Percentiles rank a stretch among this genome's conserved stretches.
phyloP scores from a whole-genome alignment of 2,797 vertebrate genomes.

The Denticeps clupeoides region DNA sequence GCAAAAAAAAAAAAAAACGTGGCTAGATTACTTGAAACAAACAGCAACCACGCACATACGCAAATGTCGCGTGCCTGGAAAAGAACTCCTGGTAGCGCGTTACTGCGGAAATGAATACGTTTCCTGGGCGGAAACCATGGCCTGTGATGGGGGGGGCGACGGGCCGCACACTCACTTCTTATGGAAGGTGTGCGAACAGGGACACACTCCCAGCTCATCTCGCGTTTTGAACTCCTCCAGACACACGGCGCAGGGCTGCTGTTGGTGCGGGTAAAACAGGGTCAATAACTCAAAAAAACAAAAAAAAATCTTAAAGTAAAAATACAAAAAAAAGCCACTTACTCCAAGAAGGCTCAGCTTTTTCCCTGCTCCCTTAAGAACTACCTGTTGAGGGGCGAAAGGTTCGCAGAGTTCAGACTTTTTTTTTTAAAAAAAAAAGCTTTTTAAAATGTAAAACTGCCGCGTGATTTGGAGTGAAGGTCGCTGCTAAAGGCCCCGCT shows the following conservation, averaged over 20 bases:
- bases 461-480: no score
- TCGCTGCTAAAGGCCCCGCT: no score
- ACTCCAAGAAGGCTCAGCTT: slow-evolving; percentile 70
- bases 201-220: slow-evolving; percentile 71
- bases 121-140: no score
- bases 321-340: slow-evolving; percentile 29
- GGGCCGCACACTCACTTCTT: slow-evolving; percentile 63
- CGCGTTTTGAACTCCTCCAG: slow-evolving; percentile 71
- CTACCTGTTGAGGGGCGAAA: slow-evolving; percentile 48
- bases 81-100: no score
- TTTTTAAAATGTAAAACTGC: neutral
- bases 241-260: slow-evolving; percentile 76
- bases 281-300: neutral
- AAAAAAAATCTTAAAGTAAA: neutral
- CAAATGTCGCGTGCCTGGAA: no score
- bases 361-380: slow-evolving; percentile 69
- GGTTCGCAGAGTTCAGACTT: no score
- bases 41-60: no score
- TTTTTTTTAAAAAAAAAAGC: neutral
- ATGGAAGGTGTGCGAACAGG: slow-evolving; percentile 74
- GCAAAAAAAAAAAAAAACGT: no score
- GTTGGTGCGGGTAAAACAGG: no score
- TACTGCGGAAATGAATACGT: no score
- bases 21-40: no score
- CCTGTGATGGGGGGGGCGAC: neutral